A percentile compares a stretch with the other conserved stretches of the same genome.
Evolutionary conservation across 2,888 invertebrate species (phyloP).

Genomic region (Magallana nippona): DNA sequence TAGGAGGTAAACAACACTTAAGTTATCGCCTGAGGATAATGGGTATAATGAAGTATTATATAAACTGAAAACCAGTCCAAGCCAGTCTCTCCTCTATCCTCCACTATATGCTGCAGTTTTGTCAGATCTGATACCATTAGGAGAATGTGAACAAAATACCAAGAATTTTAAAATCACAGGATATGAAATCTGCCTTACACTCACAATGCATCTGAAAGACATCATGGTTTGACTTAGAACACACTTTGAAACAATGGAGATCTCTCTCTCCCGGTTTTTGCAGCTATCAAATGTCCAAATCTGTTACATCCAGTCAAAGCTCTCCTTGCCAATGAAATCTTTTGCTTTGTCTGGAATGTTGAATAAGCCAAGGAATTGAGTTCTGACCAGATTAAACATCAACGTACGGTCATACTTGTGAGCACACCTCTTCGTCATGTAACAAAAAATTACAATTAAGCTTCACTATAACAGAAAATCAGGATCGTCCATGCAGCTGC

Average conservation of each 20-base stretch:
- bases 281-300: conserved; percentile 33
- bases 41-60: neutral
- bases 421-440: neutral
- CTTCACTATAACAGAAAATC: neutral
- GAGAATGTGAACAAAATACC: neutral
- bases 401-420: neutral
- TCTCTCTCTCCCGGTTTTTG: conserved; percentile 13
- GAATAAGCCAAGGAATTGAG: conserved; percentile 5
- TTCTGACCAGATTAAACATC: conserved; percentile 18
- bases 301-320: neutral
- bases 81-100: neutral
- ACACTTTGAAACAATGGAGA: conserved; percentile 29
- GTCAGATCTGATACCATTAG: neutral
- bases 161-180: neutral
- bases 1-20: neutral
- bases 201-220: conserved; percentile 30
- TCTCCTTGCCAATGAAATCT: neutral
- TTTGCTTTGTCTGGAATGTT: conserved; percentile 11
- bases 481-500: neutral
- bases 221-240: conserved; percentile 31
- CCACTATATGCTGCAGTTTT: neutral
- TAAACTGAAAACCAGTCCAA: neutral
- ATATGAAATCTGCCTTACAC: conserved; percentile 14
- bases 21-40: neutral
- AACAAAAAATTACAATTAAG: conserved; percentile 25